These are phyloP conservation scores for Drosophila sp. DNA, from an alignment of 1,140 invertebrate species.

Conservation along the genomic window DNA sequence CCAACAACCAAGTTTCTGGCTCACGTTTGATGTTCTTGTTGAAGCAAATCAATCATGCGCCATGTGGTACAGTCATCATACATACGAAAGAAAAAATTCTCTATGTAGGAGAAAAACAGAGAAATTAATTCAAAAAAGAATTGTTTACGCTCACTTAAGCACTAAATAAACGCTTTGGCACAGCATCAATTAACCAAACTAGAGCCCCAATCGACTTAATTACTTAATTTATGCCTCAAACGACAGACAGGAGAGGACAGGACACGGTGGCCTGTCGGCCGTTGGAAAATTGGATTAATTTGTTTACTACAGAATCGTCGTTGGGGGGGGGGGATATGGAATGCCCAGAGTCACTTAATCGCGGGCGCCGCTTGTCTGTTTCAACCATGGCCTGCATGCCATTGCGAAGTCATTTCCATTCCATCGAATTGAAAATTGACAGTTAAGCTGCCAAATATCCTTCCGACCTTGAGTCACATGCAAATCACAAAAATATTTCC, in stretches of 20 bases:
- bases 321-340: background rate
- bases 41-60: conserved; percentile 45
- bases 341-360: background rate
- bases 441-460: background rate
- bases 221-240: conserved; percentile 73
- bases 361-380: conserved; percentile 16
- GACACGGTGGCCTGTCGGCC: conserved; percentile 6
- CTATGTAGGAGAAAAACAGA: background rate
- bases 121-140: conserved; percentile 25
- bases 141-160: conserved; percentile 41
- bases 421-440: background rate
- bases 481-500: conserved; percentile 1
- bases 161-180: conserved; percentile 74
- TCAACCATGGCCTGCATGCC: background rate
- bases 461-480: background rate
- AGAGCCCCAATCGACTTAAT: conserved; percentile 57
- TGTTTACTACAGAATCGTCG: conserved; percentile 61
- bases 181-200: conserved; percentile 68
- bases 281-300: conserved; percentile 73
- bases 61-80: conserved; percentile 35
- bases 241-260: conserved; percentile 7
- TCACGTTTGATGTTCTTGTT: conserved; percentile 5
- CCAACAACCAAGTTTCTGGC: background rate
- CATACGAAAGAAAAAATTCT: background rate
- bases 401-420: background rate